phyloP scores from a whole-genome alignment of 2,797 vertebrate species.

The Pseudomugil tenellus region DNA sequence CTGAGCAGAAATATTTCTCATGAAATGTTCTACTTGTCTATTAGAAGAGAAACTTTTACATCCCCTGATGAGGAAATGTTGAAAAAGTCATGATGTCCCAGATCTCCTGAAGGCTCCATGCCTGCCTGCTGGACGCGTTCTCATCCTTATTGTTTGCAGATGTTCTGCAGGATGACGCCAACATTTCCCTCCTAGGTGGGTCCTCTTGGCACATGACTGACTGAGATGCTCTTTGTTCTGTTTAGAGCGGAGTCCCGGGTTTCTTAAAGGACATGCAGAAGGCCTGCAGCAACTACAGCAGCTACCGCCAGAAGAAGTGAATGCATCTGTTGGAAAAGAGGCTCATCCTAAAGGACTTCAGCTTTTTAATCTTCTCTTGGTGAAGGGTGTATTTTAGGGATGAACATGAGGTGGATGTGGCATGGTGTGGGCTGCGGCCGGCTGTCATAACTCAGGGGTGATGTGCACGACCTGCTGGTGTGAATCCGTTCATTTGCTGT shows the following conservation, averaged over 20 bases:
- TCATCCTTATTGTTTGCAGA: conserved; percentile 50
- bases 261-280: conserved; percentile 88
- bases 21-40: not conserved
- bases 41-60: not conserved
- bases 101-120: not conserved
- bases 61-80: not conserved
- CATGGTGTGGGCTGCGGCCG: conserved; percentile 16
- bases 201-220: conserved; percentile 36
- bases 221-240: conserved; percentile 19
- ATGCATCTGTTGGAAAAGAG: not conserved
- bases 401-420: not conserved
- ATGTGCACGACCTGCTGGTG: conserved; percentile 38
- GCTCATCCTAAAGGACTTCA: conserved; percentile 11
- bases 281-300: conserved; percentile 84
- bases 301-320: conserved; percentile 77
- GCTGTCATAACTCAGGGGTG: conserved; percentile 41
- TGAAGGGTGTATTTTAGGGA: conserved; percentile 1
- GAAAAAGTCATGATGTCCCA: too few relatives aligned
- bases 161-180: conserved; percentile 52
- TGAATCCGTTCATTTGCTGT: conserved; percentile 28
- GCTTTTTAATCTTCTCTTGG: not conserved
- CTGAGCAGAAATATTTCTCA: too few relatives aligned
- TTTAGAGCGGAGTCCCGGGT: conserved; percentile 87
- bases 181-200: conserved; percentile 33
- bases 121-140: conserved; percentile 20